phyloP scores from a whole-genome alignment of 1,140 invertebrate genomes.

The Dinoponera quadriceps region DNA sequence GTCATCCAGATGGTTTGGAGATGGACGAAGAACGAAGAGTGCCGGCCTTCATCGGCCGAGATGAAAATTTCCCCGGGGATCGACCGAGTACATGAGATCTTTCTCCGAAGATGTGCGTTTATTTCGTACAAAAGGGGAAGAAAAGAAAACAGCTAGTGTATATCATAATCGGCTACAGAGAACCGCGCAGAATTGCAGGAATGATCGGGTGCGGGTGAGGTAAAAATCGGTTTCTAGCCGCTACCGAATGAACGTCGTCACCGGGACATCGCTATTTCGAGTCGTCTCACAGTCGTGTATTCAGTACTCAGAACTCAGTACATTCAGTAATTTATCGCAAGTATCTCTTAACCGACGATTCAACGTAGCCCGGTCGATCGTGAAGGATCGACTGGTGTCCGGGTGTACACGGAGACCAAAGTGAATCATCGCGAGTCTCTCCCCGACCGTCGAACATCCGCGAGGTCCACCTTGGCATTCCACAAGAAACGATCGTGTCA shows the following conservation, averaged over 20 bases:
- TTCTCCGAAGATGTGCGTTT: slow-evolving; percentile 11
- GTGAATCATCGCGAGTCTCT: slow-evolving; percentile 4
- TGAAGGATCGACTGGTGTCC: background rate
- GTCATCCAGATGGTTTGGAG: background rate
- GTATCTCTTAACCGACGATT: slow-evolving; percentile 16
- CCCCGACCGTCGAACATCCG: background rate
- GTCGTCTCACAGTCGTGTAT: background rate
- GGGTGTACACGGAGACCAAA: background rate
- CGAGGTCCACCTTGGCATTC: background rate
- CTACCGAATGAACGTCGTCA: background rate
- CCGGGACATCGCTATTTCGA: background rate
- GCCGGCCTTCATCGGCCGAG: background rate
- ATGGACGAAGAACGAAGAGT: background rate
- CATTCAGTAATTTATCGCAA: background rate
- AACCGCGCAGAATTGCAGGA: slow-evolving; percentile 2
- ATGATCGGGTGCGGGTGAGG: background rate
- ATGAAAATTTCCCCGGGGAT: background rate
- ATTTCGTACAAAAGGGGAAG: slow-evolving; percentile 37
- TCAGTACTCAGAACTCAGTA: background rate
- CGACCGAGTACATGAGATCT: background rate
- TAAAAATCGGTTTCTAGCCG: background rate
- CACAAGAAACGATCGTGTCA: background rate
- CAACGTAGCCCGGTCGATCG: background rate
- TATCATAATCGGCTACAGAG: background rate
- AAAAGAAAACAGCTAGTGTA: background rate